phyloP scores from a whole-genome alignment of 92 coral and sea anemone genomes.

The Heliopora coerulea region DNA sequence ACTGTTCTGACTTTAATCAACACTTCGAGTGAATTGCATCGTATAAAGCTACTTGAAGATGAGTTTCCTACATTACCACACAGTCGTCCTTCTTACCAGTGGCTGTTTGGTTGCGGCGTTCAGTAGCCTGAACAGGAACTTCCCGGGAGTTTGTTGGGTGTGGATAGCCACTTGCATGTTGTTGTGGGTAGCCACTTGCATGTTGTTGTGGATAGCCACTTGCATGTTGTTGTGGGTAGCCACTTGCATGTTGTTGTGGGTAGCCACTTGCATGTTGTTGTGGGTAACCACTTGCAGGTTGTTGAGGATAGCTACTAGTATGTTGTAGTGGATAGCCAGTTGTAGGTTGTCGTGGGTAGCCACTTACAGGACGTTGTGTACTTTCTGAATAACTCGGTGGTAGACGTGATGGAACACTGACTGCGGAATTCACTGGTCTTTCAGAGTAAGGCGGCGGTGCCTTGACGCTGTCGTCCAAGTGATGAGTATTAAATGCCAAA shows the following conservation, averaged over 20 bases:
- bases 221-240: too few relatives aligned
- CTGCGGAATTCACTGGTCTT: neutral
- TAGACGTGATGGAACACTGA: neutral
- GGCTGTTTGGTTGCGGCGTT: neutral
- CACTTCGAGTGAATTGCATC: too few relatives aligned
- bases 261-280: neutral
- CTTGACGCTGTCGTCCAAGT: conserved; percentile 12
- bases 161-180: neutral
- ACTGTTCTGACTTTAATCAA: too few relatives aligned
- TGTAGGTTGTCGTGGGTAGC: too few relatives aligned
- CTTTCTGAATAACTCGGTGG: conserved; percentile 3
- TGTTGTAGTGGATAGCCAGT: too few relatives aligned
- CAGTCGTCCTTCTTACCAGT: neutral
- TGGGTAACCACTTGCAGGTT: neutral
- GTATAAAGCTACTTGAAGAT: too few relatives aligned
- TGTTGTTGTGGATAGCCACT: too few relatives aligned
- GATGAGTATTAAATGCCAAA: neutral
- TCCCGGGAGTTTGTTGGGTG: neutral
- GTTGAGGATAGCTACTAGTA: neutral
- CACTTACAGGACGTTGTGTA: too few relatives aligned
- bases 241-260: too few relatives aligned
- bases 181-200: conserved; percentile 6
- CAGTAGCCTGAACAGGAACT: neutral
- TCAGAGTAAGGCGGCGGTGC: conserved; percentile 16
- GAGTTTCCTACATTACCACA: neutral